Conservation (phyloP, 2,888 invertebrate genomes). For the Ariolimax columbianus region DNA sequence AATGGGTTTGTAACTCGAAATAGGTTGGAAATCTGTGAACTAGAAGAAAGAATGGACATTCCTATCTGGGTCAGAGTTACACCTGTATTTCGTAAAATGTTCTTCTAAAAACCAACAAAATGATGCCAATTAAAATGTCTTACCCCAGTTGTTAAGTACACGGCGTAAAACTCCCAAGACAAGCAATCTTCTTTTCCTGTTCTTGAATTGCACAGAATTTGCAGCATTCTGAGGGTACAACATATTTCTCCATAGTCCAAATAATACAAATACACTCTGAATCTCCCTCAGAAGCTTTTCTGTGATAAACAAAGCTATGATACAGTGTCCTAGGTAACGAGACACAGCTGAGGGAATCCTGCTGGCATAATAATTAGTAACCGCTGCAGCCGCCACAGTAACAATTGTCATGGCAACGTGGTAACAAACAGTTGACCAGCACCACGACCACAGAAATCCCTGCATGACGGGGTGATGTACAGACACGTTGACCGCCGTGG, state of each 20-base stretch:
- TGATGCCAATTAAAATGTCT: no score
- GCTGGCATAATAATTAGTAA: conserved; percentile 63
- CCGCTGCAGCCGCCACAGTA: conserved; percentile 63
- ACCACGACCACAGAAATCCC: conserved; percentile 73
- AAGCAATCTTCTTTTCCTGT: conserved; percentile 62
- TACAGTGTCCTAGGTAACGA: conserved; percentile 64
- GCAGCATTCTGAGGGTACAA: conserved; percentile 66
- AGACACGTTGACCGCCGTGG: not conserved
- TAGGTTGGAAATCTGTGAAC: no score
- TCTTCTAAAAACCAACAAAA: no score
- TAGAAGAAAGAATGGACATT: no score
- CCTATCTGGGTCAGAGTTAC: no score
- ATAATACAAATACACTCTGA: conserved; percentile 71
- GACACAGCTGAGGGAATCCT: conserved; percentile 53
- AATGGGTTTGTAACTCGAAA: no score
- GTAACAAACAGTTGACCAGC: conserved; percentile 66
- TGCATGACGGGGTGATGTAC: not conserved
- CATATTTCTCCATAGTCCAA: conserved; percentile 71
- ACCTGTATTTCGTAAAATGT: no score
- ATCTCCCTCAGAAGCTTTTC: conserved; percentile 70
- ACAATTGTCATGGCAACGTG: conserved; percentile 68
- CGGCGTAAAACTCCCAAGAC: conserved; percentile 68
- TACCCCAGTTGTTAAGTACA: conserved; percentile 71
- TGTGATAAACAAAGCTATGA: conserved; percentile 70
- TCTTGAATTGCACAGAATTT: conserved; percentile 56